A percentile compares a stretch with the other conserved stretches of the same genome.
Conservation (phyloP, 1,140 invertebrate genomes). For the Anthonomus grandis region DNA sequence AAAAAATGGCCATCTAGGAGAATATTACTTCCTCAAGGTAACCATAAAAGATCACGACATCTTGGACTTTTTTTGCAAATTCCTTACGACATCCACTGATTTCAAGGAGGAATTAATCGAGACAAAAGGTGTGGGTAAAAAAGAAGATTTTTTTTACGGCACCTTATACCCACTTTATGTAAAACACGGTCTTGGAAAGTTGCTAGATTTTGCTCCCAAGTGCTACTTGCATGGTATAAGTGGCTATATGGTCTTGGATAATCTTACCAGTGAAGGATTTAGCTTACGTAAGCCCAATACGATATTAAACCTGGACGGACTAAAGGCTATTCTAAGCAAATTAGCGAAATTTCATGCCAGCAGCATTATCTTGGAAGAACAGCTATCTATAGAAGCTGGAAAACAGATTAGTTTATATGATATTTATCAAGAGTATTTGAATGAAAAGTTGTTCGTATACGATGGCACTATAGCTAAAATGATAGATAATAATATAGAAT, state of each 20-base stretch:
- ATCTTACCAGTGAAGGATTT: slow-evolving; percentile 5
- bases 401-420: slow-evolving; percentile 6
- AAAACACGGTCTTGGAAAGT: not conserved
- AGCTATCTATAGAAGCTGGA: not conserved
- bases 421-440: slow-evolving; percentile 1
- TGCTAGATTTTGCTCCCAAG: slow-evolving; percentile 20
- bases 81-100: not conserved
- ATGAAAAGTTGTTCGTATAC: not conserved
- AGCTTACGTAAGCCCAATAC: slow-evolving; percentile 2
- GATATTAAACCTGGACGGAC: not conserved
- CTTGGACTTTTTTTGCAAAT: slow-evolving; percentile 11
- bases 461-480: slow-evolving; percentile 1
- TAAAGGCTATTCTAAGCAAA: slow-evolving; percentile 1
- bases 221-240: slow-evolving; percentile 7
- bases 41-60: not conserved
- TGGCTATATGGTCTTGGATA: slow-evolving; percentile 9
- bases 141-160: slow-evolving; percentile 22
- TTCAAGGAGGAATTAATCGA: not conserved
- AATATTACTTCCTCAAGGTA: slow-evolving; percentile 17
- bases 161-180: slow-evolving; percentile 4
- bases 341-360: slow-evolving; percentile 19
- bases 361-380: slow-evolving; percentile 14
- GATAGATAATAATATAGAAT: not conserved
- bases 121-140: slow-evolving; percentile 7
- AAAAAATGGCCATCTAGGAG: slow-evolving; percentile 23